Evolutionary conservation across 2,888 invertebrate genomes (phyloP).

Genomic region (Nineta flava): DNA sequence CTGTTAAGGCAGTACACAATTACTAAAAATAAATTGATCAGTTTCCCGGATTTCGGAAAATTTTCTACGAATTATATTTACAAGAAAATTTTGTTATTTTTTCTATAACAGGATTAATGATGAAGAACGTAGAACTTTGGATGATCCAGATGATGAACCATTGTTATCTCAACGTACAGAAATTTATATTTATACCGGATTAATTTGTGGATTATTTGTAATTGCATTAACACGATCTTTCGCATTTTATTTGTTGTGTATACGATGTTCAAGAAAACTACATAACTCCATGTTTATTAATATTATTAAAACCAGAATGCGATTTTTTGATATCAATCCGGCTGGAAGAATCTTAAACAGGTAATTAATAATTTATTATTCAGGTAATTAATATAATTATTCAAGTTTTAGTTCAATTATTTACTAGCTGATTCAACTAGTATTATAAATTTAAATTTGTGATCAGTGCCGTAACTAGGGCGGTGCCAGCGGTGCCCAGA

Average conservation of each 20-base stretch:
- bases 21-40: too few relatives aligned
- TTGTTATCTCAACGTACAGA: not conserved
- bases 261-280: constrained; percentile 46
- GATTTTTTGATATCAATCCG: constrained; percentile 75
- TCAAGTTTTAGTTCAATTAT: too few relatives aligned
- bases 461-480: too few relatives aligned
- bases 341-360: constrained; percentile 57
- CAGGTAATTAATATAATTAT: too few relatives aligned
- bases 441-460: too few relatives aligned
- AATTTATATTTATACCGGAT: constrained; percentile 42
- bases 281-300: constrained; percentile 55
- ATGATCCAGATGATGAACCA: constrained; percentile 4
- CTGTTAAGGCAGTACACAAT: too few relatives aligned
- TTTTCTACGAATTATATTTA: not conserved
- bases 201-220: constrained; percentile 35
- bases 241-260: constrained; percentile 44
- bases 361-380: too few relatives aligned
- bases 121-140: constrained; percentile 16
- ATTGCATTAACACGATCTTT: constrained; percentile 43
- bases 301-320: constrained; percentile 36
- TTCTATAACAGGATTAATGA: constrained; percentile 2
- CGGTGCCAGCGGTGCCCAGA: too few relatives aligned
- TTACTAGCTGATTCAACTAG: too few relatives aligned
- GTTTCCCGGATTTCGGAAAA: too few relatives aligned
- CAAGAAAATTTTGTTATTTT: too few relatives aligned